Evolutionary conservation across 2,113 vertebrate species (phyloP).

Genomic region (Gasterosteus aculeatus): DNA sequence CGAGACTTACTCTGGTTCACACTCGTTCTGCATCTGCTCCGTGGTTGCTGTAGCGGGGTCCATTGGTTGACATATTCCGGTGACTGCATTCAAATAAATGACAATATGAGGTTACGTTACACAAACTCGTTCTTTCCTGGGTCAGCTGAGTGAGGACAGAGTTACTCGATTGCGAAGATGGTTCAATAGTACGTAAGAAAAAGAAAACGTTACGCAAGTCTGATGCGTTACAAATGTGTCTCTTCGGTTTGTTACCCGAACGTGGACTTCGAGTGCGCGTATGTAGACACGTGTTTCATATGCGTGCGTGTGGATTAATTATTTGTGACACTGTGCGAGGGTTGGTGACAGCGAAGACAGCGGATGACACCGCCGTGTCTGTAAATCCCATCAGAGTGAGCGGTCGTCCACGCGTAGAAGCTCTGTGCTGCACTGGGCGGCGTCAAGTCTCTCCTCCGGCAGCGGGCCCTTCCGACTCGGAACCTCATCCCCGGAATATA

Average conservation of each 20-base stretch:
- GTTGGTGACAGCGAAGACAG: not conserved
- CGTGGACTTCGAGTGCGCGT: not conserved
- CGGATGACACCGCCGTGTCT: not conserved
- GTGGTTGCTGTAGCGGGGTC: constrained; percentile 49
- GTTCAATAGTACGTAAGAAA: rapidly evolving
- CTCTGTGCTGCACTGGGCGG: constrained; percentile 6
- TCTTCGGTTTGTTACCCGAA: no score
- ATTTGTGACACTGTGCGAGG: no score
- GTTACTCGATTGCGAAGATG: constrained; percentile 11
- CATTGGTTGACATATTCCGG: constrained; percentile 48
- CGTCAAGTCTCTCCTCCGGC: rapidly evolving
- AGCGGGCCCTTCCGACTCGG: not conserved
- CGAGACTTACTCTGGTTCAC: constrained; percentile 78
- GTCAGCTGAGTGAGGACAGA: constrained; percentile 58
- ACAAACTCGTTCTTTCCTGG: constrained; percentile 43
- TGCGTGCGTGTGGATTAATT: not conserved
- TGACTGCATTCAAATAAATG: not conserved
- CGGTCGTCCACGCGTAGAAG: not conserved
- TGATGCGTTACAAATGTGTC: no score
- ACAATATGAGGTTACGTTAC: not conserved
- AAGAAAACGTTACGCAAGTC: not conserved
- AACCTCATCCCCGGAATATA: constrained; percentile 31
- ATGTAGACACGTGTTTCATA: not conserved
- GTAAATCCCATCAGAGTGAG: not conserved
- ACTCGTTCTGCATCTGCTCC: constrained; percentile 68